These are phyloP conservation scores for Drepanosiphum platanoidis DNA, from an alignment of 2,888 invertebrate genomes.

Conservation along the genomic window DNA sequence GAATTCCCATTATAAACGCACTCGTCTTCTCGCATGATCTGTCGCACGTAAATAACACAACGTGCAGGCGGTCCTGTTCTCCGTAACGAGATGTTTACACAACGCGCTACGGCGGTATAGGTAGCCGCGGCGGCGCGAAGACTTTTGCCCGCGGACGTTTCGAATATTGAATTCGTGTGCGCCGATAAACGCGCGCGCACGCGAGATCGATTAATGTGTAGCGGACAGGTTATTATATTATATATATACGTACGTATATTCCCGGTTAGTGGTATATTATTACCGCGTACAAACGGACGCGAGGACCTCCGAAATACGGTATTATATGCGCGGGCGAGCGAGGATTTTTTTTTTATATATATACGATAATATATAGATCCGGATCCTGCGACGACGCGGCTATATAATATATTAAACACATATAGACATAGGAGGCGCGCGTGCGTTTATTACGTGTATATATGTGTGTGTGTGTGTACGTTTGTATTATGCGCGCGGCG, in stretches of 20 bases:
- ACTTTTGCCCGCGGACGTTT: not conserved
- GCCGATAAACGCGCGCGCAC: not conserved
- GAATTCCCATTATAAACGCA: too few relatives aligned
- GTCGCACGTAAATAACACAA: too few relatives aligned
- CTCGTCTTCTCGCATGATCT: too few relatives aligned
- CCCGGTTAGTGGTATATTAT: not conserved
- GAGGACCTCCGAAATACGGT: not conserved
- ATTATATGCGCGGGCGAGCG: not conserved
- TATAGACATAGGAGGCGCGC: too few relatives aligned
- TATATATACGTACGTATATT: not conserved
- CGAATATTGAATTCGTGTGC: not conserved
- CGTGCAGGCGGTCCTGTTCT: not conserved
- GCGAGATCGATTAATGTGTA: constrained; percentile 11
- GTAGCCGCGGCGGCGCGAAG: not conserved
- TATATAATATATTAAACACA: not conserved
- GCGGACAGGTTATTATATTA: not conserved
- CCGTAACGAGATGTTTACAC: not conserved
- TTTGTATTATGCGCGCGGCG: not conserved
- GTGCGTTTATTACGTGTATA: too few relatives aligned
- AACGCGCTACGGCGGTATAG: not conserved
- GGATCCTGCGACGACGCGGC: not conserved
- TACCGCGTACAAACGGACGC: too few relatives aligned
- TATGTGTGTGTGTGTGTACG: too few relatives aligned
- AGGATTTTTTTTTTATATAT: not conserved
- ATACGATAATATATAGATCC: constrained; percentile 20